A percentile compares a stretch with the other conserved stretches of the same genome.
phyloP scores from a whole-genome alignment of 1,140 invertebrate species.

The Drosophila athabasca region DNA sequence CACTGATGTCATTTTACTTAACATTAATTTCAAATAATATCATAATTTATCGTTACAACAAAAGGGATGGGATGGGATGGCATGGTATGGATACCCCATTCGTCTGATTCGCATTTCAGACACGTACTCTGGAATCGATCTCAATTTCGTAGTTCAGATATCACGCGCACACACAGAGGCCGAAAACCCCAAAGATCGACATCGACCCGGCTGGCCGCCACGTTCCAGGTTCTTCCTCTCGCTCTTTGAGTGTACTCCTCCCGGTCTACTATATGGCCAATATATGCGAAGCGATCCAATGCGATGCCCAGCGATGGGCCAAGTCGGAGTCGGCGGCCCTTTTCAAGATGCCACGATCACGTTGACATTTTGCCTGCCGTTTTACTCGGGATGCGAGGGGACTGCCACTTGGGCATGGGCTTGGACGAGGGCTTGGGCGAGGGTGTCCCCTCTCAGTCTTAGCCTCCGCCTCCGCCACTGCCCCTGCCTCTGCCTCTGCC shows the following conservation, averaged over 20 bases:
- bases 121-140: slow-evolving; percentile 75
- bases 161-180: slow-evolving; percentile 60
- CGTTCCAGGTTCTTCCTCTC: slow-evolving; percentile 41
- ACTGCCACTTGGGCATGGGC: not conserved
- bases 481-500: not conserved
- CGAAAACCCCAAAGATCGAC: not conserved
- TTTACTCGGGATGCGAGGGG: no score
- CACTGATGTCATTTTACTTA: slow-evolving; percentile 65
- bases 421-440: not conserved
- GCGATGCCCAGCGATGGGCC: not conserved
- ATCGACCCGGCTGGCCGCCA: slow-evolving; percentile 38
- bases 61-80: not conserved
- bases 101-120: slow-evolving; percentile 45
- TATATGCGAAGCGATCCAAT: slow-evolving; percentile 33
- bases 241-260: no score
- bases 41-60: slow-evolving; percentile 76
- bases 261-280: slow-evolving; percentile 53
- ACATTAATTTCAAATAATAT: slow-evolving; percentile 78
- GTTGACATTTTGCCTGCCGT: slow-evolving; percentile 65
- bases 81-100: no score
- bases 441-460: slow-evolving; percentile 16
- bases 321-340: slow-evolving; percentile 62
- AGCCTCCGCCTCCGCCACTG: no score
- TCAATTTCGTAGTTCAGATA: slow-evolving; percentile 82
- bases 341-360: slow-evolving; percentile 76